These are phyloP conservation scores for Melanerpes formicivorus DNA, from an alignment of 2,113 vertebrate species.

Conservation along the genomic window DNA sequence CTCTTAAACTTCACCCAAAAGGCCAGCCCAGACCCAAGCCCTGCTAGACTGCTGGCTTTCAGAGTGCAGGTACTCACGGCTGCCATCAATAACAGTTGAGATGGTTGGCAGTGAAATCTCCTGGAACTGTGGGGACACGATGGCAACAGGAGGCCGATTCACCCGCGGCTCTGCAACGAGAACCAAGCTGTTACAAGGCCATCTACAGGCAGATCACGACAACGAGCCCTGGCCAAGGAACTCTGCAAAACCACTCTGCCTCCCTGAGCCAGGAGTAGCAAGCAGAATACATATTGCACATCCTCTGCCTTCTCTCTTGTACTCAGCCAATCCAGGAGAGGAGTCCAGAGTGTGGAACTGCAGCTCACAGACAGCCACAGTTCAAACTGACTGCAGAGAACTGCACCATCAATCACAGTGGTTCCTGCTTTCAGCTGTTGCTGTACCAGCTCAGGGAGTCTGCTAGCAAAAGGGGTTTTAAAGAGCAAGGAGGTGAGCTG, in stretches of 20 bases:
- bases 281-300: background rate
- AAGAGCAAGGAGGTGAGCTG: background rate
- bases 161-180: conserved; percentile 89
- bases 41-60: background rate
- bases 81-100: conserved; percentile 96
- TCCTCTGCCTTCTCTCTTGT: background rate
- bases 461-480: background rate
- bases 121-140: conserved; percentile 93
- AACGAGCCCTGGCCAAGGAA: background rate
- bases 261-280: background rate
- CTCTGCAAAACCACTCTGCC: background rate
- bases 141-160: conserved; percentile 90
- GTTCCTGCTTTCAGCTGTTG: background rate
- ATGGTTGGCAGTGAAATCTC: conserved; percentile 95
- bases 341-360: background rate
- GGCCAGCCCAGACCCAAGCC: background rate
- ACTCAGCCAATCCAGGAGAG: background rate
- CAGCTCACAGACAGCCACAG: background rate
- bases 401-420: background rate
- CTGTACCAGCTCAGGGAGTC: background rate
- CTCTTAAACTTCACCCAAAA: background rate
- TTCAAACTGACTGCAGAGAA: background rate
- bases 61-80: conserved; percentile 84
- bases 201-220: background rate
- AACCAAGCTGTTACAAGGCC: background rate